Conservation (phyloP, 2,888 invertebrate species). For the Mimumesa dahlbomi region DNA sequence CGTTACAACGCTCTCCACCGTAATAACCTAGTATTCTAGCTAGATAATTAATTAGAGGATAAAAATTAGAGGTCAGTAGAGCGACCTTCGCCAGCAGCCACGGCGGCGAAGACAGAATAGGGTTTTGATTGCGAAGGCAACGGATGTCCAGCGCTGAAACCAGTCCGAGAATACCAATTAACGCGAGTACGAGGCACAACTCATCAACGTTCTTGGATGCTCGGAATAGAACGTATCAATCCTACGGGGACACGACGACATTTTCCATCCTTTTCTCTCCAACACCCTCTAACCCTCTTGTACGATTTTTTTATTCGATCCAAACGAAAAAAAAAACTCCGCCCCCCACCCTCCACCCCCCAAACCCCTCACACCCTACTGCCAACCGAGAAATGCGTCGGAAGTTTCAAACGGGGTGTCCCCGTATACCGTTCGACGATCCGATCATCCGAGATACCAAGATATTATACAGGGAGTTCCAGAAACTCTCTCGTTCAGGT, state of each 20-base stretch:
- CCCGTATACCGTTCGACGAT: slow-evolving; percentile 28
- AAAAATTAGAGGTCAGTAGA: slow-evolving; percentile 77
- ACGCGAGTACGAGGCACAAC: slow-evolving; percentile 51
- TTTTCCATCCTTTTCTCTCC: slow-evolving; percentile 22
- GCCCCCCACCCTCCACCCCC: slow-evolving; percentile 30
- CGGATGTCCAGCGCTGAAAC: slow-evolving; percentile 63
- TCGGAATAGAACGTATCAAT: slow-evolving; percentile 41
- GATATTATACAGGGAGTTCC: slow-evolving; percentile 29
- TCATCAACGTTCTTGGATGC: slow-evolving; percentile 48
- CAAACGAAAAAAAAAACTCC: neutral
- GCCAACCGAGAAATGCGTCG: slow-evolving; percentile 52
- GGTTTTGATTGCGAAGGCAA: slow-evolving; percentile 55
- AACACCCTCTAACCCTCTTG: slow-evolving; percentile 11
- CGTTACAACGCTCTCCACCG: slow-evolving; percentile 77
- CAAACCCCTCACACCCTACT: slow-evolving; percentile 34
- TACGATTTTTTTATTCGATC: slow-evolving; percentile 16
- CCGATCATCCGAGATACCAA: slow-evolving; percentile 45
- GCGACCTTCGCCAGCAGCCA: slow-evolving; percentile 59
- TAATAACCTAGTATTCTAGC: slow-evolving; percentile 82
- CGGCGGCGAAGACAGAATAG: slow-evolving; percentile 57
- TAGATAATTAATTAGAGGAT: slow-evolving; percentile 85
- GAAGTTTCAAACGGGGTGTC: neutral
- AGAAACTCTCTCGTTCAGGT: slow-evolving; percentile 33
- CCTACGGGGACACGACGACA: slow-evolving; percentile 30
- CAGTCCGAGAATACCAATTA: slow-evolving; percentile 46